Evolutionary conservation across 1,140 invertebrate genomes (phyloP).

Genomic region (Zaprionus tsacasi): DNA sequence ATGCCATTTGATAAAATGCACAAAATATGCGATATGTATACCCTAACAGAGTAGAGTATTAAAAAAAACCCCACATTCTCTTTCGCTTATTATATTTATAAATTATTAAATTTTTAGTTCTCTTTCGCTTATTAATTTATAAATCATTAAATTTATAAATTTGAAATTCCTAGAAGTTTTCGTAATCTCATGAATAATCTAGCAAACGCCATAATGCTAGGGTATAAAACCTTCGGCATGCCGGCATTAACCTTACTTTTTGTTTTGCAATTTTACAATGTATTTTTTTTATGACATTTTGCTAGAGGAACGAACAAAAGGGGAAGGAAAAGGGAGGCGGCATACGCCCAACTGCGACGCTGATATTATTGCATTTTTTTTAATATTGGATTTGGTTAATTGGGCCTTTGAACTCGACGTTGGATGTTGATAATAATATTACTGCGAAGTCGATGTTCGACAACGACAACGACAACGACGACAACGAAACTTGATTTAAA

Average conservation of each 20-base stretch:
- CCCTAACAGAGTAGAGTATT: too few relatives aligned
- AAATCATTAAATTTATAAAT: too few relatives aligned
- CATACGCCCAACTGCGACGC: constrained; percentile 34
- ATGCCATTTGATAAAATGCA: constrained; percentile 75
- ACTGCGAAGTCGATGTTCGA: constrained; percentile 52
- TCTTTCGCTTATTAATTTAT: too few relatives aligned
- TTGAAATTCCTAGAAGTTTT: not conserved
- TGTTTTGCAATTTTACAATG: constrained; percentile 48
- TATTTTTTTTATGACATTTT: constrained; percentile 71
- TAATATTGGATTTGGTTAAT: constrained; percentile 65
- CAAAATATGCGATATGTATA: constrained; percentile 41
- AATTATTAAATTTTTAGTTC: too few relatives aligned
- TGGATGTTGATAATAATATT: constrained; percentile 67
- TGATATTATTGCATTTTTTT: constrained; percentile 58
- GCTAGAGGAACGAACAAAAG: constrained; percentile 27
- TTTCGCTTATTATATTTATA: too few relatives aligned
- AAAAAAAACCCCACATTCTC: too few relatives aligned
- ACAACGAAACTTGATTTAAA: constrained; percentile 68
- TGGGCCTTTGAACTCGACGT: constrained; percentile 74
- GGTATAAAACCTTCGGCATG: not conserved
- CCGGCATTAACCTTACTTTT: not conserved
- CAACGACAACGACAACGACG: constrained; percentile 34
- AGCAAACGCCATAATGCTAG: not conserved
- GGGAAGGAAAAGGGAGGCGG: not conserved
- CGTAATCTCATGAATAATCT: not conserved